A percentile compares a stretch with the other conserved stretches of the same genome.
Conservation (phyloP, 2,797 vertebrate genomes). For the Pangasius krempfi region DNA sequence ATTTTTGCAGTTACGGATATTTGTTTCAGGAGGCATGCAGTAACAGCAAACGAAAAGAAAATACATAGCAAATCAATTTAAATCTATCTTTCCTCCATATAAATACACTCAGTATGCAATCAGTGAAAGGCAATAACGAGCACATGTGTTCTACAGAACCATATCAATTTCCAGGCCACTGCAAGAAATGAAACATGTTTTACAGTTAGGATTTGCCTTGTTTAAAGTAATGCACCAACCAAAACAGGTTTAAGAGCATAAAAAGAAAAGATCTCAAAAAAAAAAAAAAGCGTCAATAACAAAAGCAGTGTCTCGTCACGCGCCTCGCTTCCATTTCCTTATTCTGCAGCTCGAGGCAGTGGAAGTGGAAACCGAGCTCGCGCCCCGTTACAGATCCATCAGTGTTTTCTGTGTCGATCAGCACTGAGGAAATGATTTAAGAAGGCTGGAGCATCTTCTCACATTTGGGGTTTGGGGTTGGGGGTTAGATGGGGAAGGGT, state of each 20-base stretch:
- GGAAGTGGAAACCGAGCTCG: conserved; percentile 58
- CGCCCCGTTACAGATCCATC: background rate
- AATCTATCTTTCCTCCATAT: background rate
- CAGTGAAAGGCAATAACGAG: background rate
- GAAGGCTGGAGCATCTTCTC: background rate
- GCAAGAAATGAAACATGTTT: background rate
- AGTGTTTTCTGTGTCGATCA: background rate
- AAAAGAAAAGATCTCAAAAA: background rate
- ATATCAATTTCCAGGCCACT: background rate
- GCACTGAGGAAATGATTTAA: background rate
- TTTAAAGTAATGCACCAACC: background rate
- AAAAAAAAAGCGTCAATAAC: conserved; percentile 63
- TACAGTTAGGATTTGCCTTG: background rate
- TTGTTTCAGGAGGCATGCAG: background rate
- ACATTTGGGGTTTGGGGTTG: background rate
- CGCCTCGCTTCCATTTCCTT: conserved; percentile 80
- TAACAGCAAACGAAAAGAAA: background rate
- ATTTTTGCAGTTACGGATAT: background rate
- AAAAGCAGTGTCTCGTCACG: conserved; percentile 74
- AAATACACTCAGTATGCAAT: background rate
- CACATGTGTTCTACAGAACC: conserved; percentile 15
- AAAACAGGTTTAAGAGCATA: background rate
- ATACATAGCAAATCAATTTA: background rate
- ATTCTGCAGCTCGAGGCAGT: conserved; percentile 75
- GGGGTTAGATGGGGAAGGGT: accelerated